Evolutionary conservation across 2,888 invertebrate genomes (phyloP).

Genomic region (Cyaniris semiargus): DNA sequence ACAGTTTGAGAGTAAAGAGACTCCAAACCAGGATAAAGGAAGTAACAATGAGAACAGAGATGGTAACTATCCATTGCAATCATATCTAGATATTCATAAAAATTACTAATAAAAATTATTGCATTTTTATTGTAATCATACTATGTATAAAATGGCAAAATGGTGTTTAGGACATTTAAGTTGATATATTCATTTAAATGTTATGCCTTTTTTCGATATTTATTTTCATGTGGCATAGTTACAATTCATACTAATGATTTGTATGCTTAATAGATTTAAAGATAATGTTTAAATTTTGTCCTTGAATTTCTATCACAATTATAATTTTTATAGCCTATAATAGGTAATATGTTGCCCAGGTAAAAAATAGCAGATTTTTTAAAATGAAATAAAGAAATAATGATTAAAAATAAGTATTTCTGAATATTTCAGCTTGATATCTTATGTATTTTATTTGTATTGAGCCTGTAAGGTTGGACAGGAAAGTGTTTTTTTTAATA

Average conservation of each 20-base stretch:
- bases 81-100: background rate
- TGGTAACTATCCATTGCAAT: constrained; percentile 48
- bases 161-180: background rate
- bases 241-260: background rate
- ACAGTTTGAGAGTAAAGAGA: constrained; percentile 69
- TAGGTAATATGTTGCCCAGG: too few species aligned
- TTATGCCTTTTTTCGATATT: too few species aligned
- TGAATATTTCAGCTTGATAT: too few species aligned
- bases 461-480: too few species aligned
- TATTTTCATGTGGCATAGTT: background rate
- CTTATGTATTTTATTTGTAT: too few species aligned
- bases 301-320: background rate
- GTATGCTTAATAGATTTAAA: background rate
- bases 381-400: too few species aligned
- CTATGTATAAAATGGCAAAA: background rate
- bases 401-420: too few species aligned
- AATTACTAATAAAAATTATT: background rate
- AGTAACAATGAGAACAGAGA: constrained; percentile 57
- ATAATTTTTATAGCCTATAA: background rate
- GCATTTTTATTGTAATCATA: constrained; percentile 4
- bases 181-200: too few species aligned
- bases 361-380: too few species aligned
- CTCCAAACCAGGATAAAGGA: constrained; percentile 62
- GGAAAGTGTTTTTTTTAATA: too few species aligned
- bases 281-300: background rate